Evolutionary conservation across 2,797 vertebrate genomes (phyloP), one percentile per base, ranked within the genome.

Genomic region (Eidolon dupreanum): DNA sequence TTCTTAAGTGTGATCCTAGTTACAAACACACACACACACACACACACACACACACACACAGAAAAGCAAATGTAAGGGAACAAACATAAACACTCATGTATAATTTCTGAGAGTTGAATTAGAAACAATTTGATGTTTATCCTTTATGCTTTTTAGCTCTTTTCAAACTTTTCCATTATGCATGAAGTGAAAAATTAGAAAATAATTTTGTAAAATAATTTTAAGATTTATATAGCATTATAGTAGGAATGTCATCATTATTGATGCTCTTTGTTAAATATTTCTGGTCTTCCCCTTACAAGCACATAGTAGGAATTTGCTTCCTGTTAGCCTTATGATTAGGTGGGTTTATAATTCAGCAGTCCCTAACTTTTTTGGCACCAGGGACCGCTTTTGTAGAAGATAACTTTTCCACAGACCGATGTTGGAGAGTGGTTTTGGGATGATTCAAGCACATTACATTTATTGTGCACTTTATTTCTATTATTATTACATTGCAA

Each of bases 31-130:
- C 9, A 16, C 3, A 71, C 28, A 74, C 36, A 75, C 75, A 38
- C 65, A 70, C 26, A n/a, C 71, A 31, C 12, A 65, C 20, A 66
- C 19, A 82, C 55, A 57, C 22, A 57, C 0, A 36, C 0, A 77
- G n/a, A 85, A 88, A 87, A 94, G 5, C 13, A 92, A 95, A 93
- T 71, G n/a, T 3, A 89, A 86, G 22, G 59, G 41, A 95, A 92
- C 8, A 85, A 86, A 74, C 49, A 81, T 20, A 83, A 79, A 59
- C 19, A 95, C 19, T n/a, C 22, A 51, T 19, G 16, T 13, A 84
- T 77, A 65, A 55, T 43, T 91, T 95, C 75, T 82, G 59, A 86
- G 22, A 16, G 19, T 33, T 89, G 22, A 79, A 74, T 91, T 68
- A 91, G 53, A 17, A 94, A 82, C 90, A 93, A 82, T 61, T 81